Conservation (phyloP, 1,140 invertebrate species). For the Aphelenchoides fujianensis region DNA sequence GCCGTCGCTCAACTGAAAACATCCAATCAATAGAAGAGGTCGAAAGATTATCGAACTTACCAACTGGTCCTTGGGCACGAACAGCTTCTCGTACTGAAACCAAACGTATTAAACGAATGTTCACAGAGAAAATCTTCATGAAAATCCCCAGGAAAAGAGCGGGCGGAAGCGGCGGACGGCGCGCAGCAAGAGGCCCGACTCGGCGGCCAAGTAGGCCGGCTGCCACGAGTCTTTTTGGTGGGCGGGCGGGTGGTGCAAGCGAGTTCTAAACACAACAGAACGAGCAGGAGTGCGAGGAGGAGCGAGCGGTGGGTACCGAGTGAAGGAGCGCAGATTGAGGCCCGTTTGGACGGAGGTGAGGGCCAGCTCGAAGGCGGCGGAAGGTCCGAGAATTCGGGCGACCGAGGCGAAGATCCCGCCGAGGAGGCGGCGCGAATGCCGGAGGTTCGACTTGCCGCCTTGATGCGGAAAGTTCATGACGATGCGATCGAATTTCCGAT, state of each 20-base stretch:
- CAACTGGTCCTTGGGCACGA: conserved; percentile 11
- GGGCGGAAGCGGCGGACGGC: conserved; percentile 13
- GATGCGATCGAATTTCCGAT: conserved; percentile 15
- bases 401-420: conserved; percentile 39
- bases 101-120: conserved; percentile 12
- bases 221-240: conserved; percentile 53
- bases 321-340: conserved; percentile 22
- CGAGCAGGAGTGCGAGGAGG: neutral
- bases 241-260: conserved; percentile 15
- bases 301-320: neutral
- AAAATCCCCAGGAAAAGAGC: conserved; percentile 7
- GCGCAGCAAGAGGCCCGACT: conserved; percentile 27
- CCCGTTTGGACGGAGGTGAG: conserved; percentile 45
- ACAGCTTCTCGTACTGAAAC: conserved; percentile 5
- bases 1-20: too few species aligned
- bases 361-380: conserved; percentile 40
- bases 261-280: neutral
- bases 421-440: conserved; percentile 33
- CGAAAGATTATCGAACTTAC: too few species aligned
- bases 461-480: conserved; percentile 59
- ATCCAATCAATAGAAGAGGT: too few species aligned
- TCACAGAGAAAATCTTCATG: neutral
- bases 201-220: conserved; percentile 42
- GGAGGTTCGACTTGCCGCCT: conserved; percentile 54
- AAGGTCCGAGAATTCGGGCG: conserved; percentile 14